Base-by-base conservation (phyloP, 2,888 invertebrate species). In the Leptopterna dolabrata region DNA sequence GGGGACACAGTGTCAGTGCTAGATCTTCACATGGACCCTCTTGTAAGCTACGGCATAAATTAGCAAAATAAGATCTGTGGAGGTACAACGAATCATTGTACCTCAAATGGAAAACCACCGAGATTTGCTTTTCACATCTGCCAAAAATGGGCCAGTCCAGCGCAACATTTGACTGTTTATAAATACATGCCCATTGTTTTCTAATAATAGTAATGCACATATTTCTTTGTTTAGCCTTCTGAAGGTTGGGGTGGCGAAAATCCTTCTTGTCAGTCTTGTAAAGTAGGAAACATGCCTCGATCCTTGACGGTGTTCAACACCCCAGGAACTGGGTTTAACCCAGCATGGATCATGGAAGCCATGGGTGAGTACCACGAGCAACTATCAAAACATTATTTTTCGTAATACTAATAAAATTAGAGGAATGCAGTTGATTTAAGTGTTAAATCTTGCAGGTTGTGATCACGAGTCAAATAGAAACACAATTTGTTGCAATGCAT, bases 261-360 rank as follows among this genome's bases (percentile, higher is more conserved):
- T 83, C 55, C 83, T n/a, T 27, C 81, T 29, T 83, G 83, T 36
- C 83, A 83, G 14, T 55, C 36, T 7, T 83, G 83, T 24, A 83
- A 83, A 41, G 83, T 83, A 1, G 63, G 83, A 29, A 83, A 83
- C 70, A 63, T 93, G 70, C 92, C 93, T 6, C 93, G 95, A 91
- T 94, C 95, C 0, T 93, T 95, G 82, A 94, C 95, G 51, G 94
- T 94, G 83, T 94, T 94, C 11, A 94, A 92, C 83, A 94, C 94
- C 88, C 93, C 93, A 0, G 93, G 93, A 78, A 92, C 93, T 9
- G 88, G 87, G 13, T 90, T 91, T 87, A 91, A 90, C 87, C 91
- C 91, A 6, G 90, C 90, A 9, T 91, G 91, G 91, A 91, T 91
- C 16, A 91, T 91, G 91, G 91, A 91, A 87, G 80, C 88, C 1